Percentiles rank a stretch among this genome's conserved stretches.
These are phyloP conservation scores for Drosophila ogumai DNA, from an alignment of 1,140 invertebrate genomes.

Conservation along the genomic window DNA sequence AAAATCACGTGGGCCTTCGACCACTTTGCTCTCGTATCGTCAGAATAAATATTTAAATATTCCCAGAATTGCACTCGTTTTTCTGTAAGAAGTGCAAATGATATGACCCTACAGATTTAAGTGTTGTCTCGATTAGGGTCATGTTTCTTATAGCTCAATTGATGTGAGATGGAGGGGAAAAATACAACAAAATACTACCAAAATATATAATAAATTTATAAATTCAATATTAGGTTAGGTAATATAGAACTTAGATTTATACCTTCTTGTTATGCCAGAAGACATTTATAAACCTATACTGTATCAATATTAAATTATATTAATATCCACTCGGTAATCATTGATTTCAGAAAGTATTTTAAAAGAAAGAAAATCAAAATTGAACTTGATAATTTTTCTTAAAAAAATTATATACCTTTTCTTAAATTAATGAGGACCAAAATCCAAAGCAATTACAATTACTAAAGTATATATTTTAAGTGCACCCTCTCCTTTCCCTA, in stretches of 20 bases:
- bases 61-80: conserved; percentile 12
- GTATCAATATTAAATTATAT: no score
- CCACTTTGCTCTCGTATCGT: conserved; percentile 51
- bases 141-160: neutral
- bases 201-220: neutral
- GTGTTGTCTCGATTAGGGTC: conserved; percentile 11
- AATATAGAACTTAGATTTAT: no score
- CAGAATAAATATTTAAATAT: conserved; percentile 75
- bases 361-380: no score
- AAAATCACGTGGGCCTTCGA: conserved; percentile 32
- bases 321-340: neutral
- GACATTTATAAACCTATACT: no score
- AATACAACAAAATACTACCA: no score
- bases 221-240: neutral
- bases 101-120: conserved; percentile 1
- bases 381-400: no score
- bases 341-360: no score
- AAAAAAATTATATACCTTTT: neutral
- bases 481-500: neutral
- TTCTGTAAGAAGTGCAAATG: conserved; percentile 17
- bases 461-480: neutral
- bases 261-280: no score
- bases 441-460: neutral
- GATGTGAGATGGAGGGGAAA: neutral
- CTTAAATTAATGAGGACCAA: neutral